Base-by-base conservation (phyloP, 2,113 vertebrate species). In the Mustela lutreola region DNA sequence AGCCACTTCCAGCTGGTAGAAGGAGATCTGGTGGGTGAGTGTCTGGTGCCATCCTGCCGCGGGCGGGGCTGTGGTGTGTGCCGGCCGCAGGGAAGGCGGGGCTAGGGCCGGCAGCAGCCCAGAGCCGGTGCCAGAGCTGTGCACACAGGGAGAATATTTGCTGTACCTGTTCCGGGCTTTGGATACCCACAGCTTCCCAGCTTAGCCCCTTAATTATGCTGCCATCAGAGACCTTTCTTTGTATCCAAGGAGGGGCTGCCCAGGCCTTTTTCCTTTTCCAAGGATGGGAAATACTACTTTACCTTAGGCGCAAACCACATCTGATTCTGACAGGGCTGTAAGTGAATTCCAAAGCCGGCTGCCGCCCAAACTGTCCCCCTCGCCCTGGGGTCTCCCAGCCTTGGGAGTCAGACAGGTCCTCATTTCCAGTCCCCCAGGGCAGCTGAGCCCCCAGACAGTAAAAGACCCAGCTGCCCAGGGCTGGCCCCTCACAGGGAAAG, bases 1-100 rank as follows among this genome's bases (percentile, higher is more conserved):
- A 96, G 93, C 56, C 9, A 91, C 88, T 98, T 98, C 82, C 89
- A 97, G 70, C 45, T 89, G 94, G 78, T 83, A 39, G 36, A 79
- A 93, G 0, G 58, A 26, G 94, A 56, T 21, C 36, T 90, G 95
- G 90, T 70, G 67, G 94, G 92, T 5, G n/a, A 78, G 87, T 90
- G 85, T 88, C 78, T 84, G 87, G 80, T 96, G 85, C 96, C 96
- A 92, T 95, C 85, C 85, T 94, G 87, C 87, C 67, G 70, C 22
- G 18, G 85, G 90, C 28, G 26, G 75, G 90, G n/a, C 62, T 92
- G 92, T 31, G 78, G 96, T 95, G 96, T 42, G 36, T 56, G 83
- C 62, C 14, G 7, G 79, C 39, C 36, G 12, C 33, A 10, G 94
- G 24, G 79, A 92, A 45, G 91, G 95, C 75, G n/a, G 33, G 91